phyloP scores from a whole-genome alignment of 2,113 vertebrate genomes.

The Irena cyanogastra region DNA sequence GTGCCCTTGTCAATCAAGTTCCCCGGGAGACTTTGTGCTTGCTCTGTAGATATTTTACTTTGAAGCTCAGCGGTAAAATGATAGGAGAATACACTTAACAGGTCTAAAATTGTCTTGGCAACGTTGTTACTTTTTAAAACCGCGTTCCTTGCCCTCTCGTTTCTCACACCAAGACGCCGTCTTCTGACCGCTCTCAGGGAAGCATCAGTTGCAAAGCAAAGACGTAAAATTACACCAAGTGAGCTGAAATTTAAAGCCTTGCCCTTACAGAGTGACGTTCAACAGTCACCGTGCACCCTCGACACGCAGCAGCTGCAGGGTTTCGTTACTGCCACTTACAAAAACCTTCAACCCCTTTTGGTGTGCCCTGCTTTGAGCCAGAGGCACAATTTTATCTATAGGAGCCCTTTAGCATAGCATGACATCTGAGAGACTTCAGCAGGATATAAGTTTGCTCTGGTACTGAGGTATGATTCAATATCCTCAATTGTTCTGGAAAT shows the following conservation, averaged over 20 bases:
- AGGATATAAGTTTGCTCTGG: background rate
- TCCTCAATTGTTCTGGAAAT: slow-evolving; percentile 6
- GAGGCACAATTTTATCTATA: background rate
- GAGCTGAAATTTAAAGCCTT: slow-evolving; percentile 84
- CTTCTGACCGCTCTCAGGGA: background rate
- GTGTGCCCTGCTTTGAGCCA: background rate
- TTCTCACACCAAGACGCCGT: background rate
- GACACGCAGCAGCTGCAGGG: slow-evolving; percentile 46
- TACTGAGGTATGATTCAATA: slow-evolving; percentile 49
- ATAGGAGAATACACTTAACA: slow-evolving; percentile 26
- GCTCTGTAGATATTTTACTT: slow-evolving; percentile 17
- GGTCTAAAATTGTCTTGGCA: slow-evolving; percentile 39
- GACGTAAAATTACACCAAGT: slow-evolving; percentile 74
- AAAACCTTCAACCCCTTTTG: background rate
- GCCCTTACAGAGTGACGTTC: slow-evolving; percentile 36
- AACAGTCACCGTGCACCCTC: background rate
- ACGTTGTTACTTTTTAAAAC: background rate
- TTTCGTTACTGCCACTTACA: slow-evolving; percentile 15
- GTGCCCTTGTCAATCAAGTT: background rate
- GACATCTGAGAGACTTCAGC: background rate
- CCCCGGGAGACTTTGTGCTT: background rate
- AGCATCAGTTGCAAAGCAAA: background rate
- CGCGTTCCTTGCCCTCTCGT: background rate
- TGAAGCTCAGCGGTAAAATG: slow-evolving; percentile 20
- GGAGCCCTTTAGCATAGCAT: background rate